Percentiles rank a stretch among this genome's conserved stretches.
These are phyloP conservation scores for Lamellibrachia satsuma DNA, from an alignment of 2,888 invertebrate species.

Conservation along the genomic window DNA sequence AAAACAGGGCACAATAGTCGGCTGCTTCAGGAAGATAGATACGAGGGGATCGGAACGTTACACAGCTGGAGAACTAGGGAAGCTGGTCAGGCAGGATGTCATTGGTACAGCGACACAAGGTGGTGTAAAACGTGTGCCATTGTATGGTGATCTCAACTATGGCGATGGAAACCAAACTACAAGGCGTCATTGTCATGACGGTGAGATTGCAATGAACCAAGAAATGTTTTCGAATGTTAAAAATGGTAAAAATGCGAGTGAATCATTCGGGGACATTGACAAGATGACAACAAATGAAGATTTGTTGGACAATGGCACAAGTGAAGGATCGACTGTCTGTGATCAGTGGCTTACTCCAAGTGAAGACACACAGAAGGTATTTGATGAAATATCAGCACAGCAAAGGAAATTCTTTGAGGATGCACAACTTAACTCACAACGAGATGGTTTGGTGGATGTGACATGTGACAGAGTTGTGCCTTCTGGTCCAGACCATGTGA, in stretches of 20 bases:
- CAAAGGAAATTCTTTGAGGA: not conserved
- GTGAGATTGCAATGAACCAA: not conserved
- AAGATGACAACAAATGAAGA: not conserved
- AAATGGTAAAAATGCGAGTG: not conserved
- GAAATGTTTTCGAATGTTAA: not conserved
- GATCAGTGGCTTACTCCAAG: not conserved
- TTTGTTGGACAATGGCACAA: not conserved
- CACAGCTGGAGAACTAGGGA: not conserved
- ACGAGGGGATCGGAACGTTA: slow-evolving; percentile 22
- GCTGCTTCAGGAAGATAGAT: slow-evolving; percentile 23
- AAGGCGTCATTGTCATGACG: not conserved
- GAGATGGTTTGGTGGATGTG: not conserved
- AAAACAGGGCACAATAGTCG: slow-evolving; percentile 27
- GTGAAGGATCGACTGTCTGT: not conserved
- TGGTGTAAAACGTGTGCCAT: not conserved
- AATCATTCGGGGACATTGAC: not conserved
- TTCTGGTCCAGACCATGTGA: not conserved
- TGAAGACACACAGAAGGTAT: not conserved
- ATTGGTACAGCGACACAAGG: not conserved
- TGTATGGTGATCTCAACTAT: not conserved
- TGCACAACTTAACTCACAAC: not conserved
- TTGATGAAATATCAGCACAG: not conserved
- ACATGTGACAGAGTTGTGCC: not conserved
- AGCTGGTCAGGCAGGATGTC: too few relatives aligned
- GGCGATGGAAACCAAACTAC: not conserved